Conservation (phyloP, 2,113 vertebrate species). For the Sylvilagus bachmani region DNA sequence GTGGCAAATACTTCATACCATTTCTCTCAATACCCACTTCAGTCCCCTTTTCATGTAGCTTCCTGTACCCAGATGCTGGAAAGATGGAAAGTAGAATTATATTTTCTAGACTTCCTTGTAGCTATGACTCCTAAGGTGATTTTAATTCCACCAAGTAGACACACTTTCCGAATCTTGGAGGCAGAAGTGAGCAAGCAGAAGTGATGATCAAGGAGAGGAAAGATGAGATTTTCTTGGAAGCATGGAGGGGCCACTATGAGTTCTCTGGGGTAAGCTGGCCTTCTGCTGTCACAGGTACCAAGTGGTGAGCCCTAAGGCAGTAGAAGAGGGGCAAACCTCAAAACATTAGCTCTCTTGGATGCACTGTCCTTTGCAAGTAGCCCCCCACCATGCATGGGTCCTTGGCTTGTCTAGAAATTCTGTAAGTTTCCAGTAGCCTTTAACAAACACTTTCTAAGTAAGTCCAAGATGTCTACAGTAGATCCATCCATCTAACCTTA, state of each 20-base stretch:
- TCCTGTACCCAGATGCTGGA: not conserved
- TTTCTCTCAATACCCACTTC: slow-evolving; percentile 17
- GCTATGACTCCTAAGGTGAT: not conserved
- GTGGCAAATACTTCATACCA: not conserved
- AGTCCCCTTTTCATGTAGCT: not conserved
- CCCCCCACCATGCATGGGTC: not conserved
- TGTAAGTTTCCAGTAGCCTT: not conserved
- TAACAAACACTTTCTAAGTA: not conserved
- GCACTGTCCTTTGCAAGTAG: not conserved
- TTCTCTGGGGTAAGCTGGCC: not conserved
- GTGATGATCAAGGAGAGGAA: not conserved
- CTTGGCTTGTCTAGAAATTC: not conserved
- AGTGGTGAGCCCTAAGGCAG: not conserved
- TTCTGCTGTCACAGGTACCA: not conserved
- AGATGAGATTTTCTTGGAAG: not conserved
- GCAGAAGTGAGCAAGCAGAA: not conserved
- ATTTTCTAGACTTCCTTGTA: slow-evolving; percentile 18
- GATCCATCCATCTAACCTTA: not conserved
- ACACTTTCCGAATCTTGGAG: not conserved
- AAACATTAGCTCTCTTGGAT: not conserved
- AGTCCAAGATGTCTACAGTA: not conserved
- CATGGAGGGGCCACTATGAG: fast-evolving
- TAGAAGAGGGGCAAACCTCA: too few relatives aligned
- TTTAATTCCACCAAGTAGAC: not conserved
- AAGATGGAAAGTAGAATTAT: not conserved